Evolutionary conservation across 2,888 invertebrate species (phyloP).

Genomic region (Galeruca laticollis): DNA sequence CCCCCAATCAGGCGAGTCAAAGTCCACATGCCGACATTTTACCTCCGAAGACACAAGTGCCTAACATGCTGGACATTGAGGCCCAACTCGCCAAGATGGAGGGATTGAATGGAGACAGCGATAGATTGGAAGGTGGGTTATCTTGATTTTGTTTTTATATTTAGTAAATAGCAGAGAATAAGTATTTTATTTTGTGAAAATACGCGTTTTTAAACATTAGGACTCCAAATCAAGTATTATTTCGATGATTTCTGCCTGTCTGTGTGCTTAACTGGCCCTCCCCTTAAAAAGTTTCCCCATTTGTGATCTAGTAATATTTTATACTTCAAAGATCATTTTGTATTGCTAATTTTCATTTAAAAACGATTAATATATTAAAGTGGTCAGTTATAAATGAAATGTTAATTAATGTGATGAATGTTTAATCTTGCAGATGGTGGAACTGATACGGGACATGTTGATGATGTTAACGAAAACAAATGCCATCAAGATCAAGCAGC

Average conservation of each 20-base stretch:
- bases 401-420: background rate
- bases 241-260: too few relatives aligned
- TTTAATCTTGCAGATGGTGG: background rate
- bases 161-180: too few relatives aligned
- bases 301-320: too few relatives aligned
- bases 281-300: too few relatives aligned
- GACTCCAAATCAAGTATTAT: too few relatives aligned
- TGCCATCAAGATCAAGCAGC: conserved; percentile 52
- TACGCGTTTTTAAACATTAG: too few relatives aligned
- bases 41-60: conserved; percentile 63
- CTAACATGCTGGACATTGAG: conserved; percentile 76
- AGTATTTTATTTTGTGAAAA: too few relatives aligned
- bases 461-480: conserved; percentile 62
- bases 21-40: conserved; percentile 71
- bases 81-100: conserved; percentile 80
- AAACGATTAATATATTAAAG: too few relatives aligned
- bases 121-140: conserved; percentile 45
- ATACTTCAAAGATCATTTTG: too few relatives aligned
- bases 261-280: too few relatives aligned
- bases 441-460: conserved; percentile 35
- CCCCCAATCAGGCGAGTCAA: conserved; percentile 72
- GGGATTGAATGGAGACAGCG: conserved; percentile 63
- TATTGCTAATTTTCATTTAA: too few relatives aligned
- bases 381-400: too few relatives aligned
- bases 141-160: background rate